These are phyloP conservation scores for Laothoe populi DNA, from an alignment of 2,888 invertebrate genomes.

Conservation along the genomic window DNA sequence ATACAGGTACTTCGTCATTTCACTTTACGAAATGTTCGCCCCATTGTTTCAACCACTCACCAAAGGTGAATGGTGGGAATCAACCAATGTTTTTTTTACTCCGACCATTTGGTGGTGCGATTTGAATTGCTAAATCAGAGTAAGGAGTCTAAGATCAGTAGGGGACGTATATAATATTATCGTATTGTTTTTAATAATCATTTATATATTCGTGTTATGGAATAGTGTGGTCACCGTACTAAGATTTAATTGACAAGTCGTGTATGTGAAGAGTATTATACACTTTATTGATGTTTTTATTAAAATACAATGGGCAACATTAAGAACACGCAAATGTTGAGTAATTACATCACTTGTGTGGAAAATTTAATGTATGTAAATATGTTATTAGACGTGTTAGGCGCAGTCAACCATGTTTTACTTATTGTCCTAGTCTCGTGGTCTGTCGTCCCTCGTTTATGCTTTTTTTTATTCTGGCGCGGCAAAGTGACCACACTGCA, in stretches of 20 bases:
- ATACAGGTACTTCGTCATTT: too few relatives aligned
- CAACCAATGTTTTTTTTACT: too few relatives aligned
- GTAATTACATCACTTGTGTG: slow-evolving; percentile 8
- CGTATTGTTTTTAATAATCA: neutral
- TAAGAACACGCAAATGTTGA: slow-evolving; percentile 19
- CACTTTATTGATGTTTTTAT: slow-evolving; percentile 7
- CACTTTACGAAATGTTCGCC: too few relatives aligned
- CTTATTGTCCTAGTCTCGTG: neutral
- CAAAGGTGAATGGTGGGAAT: too few relatives aligned
- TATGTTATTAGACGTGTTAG: neutral
- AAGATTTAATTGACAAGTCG: slow-evolving; percentile 12
- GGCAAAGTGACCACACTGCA: too few relatives aligned
- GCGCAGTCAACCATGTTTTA: neutral
- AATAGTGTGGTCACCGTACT: neutral
- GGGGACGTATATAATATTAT: too few relatives aligned
- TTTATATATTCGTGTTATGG: too few relatives aligned
- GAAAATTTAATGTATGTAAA: slow-evolving; percentile 13
- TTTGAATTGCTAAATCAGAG: too few relatives aligned
- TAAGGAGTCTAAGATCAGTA: too few relatives aligned
- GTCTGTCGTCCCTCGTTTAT: too few relatives aligned
- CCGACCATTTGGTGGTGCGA: too few relatives aligned
- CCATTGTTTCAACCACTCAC: too few relatives aligned
- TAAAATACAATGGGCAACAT: slow-evolving; percentile 18
- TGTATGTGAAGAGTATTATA: slow-evolving; percentile 17
- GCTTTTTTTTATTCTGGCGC: neutral